Base-by-base conservation (phyloP, 2,797 vertebrate genomes). In the Tachyglossus aculeatus region DNA sequence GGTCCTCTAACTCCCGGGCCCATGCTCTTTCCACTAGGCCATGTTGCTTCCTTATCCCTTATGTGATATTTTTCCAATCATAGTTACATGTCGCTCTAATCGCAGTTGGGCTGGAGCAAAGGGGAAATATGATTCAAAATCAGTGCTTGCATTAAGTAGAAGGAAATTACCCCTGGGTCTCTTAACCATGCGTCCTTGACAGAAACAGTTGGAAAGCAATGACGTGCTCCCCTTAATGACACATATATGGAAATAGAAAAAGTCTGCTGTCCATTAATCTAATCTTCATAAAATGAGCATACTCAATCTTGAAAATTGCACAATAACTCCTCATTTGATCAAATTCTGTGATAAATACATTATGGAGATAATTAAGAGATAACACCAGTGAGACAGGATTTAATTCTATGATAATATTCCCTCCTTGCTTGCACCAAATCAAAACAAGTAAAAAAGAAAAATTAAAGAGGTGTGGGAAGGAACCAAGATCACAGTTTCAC, bases 341-440 rank as follows among this genome's bases (percentile, higher is more conserved):
- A 83, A 88, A 88, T 85, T 81, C 80, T 74, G 32, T 73, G 55
- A 86, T 63, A 78, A 85, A 85, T 86, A 76, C 58, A 55, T 85
- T 84, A 78, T 62, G 77, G 77, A 89, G 88, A 84, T 85, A 90
- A 91, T 89, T 90, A 88, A 88, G 62, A 77, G 76, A 82, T 62
- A 83, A 80, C 47, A 32, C 63, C 70, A 76, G 16, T 67, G 77
- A 60, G 65, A 19, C 53, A 61, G 62, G 77, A 66, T 47, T 47
- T 72, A 56, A 48, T 72, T 61, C 47, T 65, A 57, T 81, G 44
- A 77, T 37, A 82, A 70, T 16, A 19, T 22, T 36, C 63, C 79
- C 55, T 36, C 43, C 67, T 72, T 80, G 44, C 52, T 10, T 78
- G 60, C 79, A 69, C 54, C 72, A 78, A 83, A 61, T 24, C 12